Evolutionary conservation across 2,113 vertebrate species (phyloP).

Genomic region (Tachysurus fulvidraco): DNA sequence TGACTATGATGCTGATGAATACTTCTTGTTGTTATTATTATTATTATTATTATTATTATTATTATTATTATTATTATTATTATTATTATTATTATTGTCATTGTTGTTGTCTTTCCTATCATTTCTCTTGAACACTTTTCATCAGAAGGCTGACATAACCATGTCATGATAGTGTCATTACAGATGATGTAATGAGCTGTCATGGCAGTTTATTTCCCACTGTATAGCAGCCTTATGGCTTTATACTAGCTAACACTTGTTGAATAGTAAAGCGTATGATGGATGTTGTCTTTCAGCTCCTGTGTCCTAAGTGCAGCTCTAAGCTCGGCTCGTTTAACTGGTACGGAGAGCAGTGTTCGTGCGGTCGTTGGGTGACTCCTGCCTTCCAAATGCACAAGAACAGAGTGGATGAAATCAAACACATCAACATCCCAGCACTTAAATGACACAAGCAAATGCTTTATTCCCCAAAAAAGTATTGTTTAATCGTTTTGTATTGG

Average conservation of each 20-base stretch:
- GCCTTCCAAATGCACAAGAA: conserved; percentile 95
- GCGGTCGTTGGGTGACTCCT: conserved; percentile 89
- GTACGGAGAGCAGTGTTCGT: conserved; percentile 92
- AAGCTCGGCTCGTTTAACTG: conserved; percentile 95
- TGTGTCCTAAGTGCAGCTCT: conserved; percentile 88
- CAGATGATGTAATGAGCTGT: neutral
- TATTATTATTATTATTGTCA: neutral
- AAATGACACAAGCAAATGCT: conserved; percentile 32
- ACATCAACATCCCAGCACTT: conserved; percentile 59
- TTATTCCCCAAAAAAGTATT: conserved; percentile 34
- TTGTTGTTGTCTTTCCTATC: neutral
- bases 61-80: neutral
- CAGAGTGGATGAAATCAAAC: conserved; percentile 85
- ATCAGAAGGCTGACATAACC: neutral
- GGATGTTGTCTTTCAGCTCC: conserved; percentile 74
- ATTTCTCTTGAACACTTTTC: neutral
- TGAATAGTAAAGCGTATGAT: neutral
- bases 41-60: neutral
- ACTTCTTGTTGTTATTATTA: neutral
- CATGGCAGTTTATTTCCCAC: neutral
- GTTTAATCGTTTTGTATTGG: neutral
- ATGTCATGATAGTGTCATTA: neutral
- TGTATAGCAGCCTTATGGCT: neutral
- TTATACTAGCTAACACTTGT: no score
- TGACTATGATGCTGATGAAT: no score